Evolutionary conservation across 92 coral and sea anemone genomes (phyloP).

Genomic region (Porites cylindrica): DNA sequence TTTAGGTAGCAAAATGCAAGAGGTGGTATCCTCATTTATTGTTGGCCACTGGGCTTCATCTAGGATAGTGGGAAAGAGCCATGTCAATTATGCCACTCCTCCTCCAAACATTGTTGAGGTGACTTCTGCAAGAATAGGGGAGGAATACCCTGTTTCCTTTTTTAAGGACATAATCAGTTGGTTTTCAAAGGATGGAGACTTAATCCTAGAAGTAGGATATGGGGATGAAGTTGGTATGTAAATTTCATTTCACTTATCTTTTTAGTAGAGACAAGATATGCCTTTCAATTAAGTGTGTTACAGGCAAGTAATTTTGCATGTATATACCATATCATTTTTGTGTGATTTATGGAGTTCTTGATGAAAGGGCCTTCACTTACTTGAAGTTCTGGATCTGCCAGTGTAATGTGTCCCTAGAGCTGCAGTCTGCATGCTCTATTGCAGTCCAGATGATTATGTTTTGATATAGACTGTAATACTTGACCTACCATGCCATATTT

Average conservation of each 20-base stretch:
- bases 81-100: constrained; percentile 1
- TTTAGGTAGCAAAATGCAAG: constrained; percentile 7
- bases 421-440: not conserved
- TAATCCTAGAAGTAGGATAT: constrained; percentile 5
- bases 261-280: not conserved
- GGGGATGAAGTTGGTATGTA: constrained; percentile 8
- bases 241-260: not conserved
- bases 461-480: not conserved
- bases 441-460: not conserved
- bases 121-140: not conserved
- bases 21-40: constrained; percentile 5
- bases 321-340: too few relatives aligned
- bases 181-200: constrained; percentile 13
- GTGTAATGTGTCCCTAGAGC: not conserved
- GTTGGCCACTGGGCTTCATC: constrained; percentile 25
- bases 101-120: constrained; percentile 8
- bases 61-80: constrained; percentile 1
- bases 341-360: not conserved
- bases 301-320: not conserved
- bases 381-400: not conserved
- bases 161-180: not conserved
- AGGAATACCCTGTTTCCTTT: constrained; percentile 11
- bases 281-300: not conserved
- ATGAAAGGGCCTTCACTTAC: not conserved
- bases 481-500: not conserved